Evolutionary conservation across 2,888 invertebrate genomes (phyloP).

Genomic region (Sminthurinus aureus): DNA sequence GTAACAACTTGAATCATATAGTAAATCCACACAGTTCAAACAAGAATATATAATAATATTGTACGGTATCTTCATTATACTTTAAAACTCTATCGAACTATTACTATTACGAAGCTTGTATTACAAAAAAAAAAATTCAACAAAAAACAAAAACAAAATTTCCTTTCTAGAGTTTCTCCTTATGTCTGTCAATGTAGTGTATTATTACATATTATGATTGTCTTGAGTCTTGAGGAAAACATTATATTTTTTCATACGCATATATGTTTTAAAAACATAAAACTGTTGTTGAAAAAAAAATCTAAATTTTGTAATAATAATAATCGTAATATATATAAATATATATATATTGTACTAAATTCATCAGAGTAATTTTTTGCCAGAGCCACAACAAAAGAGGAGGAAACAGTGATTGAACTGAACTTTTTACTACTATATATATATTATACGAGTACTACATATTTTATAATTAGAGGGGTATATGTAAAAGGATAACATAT

Average conservation of each 20-base stretch:
- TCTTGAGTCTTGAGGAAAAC: background rate
- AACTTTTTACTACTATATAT: background rate
- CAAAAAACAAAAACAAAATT: background rate
- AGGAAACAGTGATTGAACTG: background rate
- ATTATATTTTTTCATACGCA: constrained; percentile 4
- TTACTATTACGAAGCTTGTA: background rate
- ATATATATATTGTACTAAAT: background rate
- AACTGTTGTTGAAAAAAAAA: background rate
- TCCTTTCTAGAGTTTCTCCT: background rate
- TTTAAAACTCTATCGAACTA: background rate
- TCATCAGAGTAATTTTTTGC: background rate
- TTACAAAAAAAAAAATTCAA: constrained; percentile 2
- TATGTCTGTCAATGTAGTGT: background rate
- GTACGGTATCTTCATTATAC: background rate
- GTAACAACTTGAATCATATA: background rate
- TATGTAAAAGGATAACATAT: background rate
- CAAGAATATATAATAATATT: background rate
- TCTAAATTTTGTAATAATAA: background rate
- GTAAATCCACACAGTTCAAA: background rate
- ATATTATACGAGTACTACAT: background rate
- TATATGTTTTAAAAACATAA: background rate
- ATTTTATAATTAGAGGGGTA: background rate
- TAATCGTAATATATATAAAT: too few species aligned
- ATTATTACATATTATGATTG: background rate
- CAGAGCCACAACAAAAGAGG: background rate